Conservation (phyloP, 2,888 invertebrate genomes). For the Eubasilissa splendida region DNA sequence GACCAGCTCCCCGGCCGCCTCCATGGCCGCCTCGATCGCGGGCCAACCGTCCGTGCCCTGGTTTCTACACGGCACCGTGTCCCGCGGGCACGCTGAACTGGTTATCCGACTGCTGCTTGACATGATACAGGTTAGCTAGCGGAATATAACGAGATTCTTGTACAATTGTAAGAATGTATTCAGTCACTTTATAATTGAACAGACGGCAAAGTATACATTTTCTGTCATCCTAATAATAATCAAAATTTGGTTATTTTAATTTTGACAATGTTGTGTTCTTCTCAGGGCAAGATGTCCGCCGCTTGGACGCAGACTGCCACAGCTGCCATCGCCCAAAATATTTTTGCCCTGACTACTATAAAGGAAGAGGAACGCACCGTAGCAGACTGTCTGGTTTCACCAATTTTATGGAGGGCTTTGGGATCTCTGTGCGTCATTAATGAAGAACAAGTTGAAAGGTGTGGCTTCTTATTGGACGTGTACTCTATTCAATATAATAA, state of each 20-base stretch:
- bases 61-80: constrained; percentile 91
- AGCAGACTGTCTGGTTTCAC: constrained; percentile 84
- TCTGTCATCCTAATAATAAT: not conserved
- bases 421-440: constrained; percentile 95
- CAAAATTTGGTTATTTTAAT: not conserved
- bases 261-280: not conserved
- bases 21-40: constrained; percentile 71
- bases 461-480: not conserved
- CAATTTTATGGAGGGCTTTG: constrained; percentile 92
- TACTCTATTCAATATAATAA: not conserved
- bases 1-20: constrained; percentile 63
- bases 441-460: constrained; percentile 88
- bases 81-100: constrained; percentile 88
- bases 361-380: constrained; percentile 84
- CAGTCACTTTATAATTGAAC: not conserved
- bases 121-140: constrained; percentile 85
- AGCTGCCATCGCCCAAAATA: constrained; percentile 89
- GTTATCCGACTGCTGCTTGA: constrained; percentile 91
- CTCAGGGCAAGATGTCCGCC: constrained; percentile 87
- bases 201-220: not conserved
- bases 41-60: constrained; percentile 69
- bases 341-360: constrained; percentile 86
- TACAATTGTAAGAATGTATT: not conserved
- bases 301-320: constrained; percentile 92
- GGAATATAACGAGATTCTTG: not conserved